Evolutionary conservation across 2,888 invertebrate species (phyloP), one percentile per base, ranked within the genome.

Genomic region (Drosophila putrida): DNA sequence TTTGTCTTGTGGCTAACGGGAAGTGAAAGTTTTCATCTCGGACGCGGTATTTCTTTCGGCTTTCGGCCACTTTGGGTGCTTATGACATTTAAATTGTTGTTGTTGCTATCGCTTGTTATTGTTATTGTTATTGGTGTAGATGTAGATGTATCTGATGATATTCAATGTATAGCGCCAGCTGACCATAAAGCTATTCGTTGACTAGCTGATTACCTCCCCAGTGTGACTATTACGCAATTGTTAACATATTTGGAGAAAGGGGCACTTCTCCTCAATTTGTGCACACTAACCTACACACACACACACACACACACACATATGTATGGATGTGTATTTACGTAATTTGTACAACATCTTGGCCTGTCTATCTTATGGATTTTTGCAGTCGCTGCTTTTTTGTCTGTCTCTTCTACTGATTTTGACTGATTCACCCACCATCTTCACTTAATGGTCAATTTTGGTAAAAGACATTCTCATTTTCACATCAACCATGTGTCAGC

Each of bases 11-110:
- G 31, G 44, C 58, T 36, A 47, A 51, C 50, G 62, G 68, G 55
- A 82, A 80, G 80, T 80, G 80, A 80, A 80, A 80, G 80, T 80
- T 80, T 54, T 58, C 28, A 47, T 13, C n/a, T 43, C 20, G 31
- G 31, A 41, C 41, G 43, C 11, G 31, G 33, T 35, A 38, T 55
- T 59, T 64, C 15, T 50, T 54, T 54, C 33, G 20, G 44, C 46
- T 64, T 67, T 65, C 61, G 43, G 69, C 43, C 25, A 62, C 38
- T 39, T 54, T 31, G 31, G 59, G 36, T 41, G 62, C 58, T 59
- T 70, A 61, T 71, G 46, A 65, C 47, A 65, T 65, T 66, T 64
- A 71, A 61, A 43, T 69, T 49, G 47, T 46, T 59, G 35, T 54
- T 58, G 20, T 20, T 20, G 20, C 20, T 20, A 20, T 20, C 3